A percentile compares a stretch with the other conserved stretches of the same genome.
These are phyloP conservation scores for Sinelater perroti DNA, from an alignment of 2,888 invertebrate genomes.

Conservation along the genomic window DNA sequence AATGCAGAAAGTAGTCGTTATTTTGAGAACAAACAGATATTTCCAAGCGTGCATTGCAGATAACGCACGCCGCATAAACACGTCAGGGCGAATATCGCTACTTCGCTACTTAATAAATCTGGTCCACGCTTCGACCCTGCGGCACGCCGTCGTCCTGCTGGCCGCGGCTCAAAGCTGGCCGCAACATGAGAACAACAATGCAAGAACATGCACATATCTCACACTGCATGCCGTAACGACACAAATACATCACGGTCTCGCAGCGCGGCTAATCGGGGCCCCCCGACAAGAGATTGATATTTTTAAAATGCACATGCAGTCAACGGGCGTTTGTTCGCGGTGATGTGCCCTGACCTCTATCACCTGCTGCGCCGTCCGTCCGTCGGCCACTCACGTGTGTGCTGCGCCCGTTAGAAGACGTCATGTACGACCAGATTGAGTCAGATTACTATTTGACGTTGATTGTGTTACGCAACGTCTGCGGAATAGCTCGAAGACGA, in stretches of 20 bases:
- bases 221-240: conserved; percentile 49
- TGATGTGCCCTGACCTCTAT: conserved; percentile 45
- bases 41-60: background rate
- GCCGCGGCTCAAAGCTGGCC: conserved; percentile 42
- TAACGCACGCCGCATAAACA: conserved; percentile 7
- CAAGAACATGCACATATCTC: conserved; percentile 45
- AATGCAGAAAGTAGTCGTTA: too few species aligned
- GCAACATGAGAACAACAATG: conserved; percentile 43
- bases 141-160: conserved; percentile 27
- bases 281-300: conserved; percentile 47
- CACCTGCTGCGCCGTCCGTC: conserved; percentile 46
- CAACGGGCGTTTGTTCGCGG: conserved; percentile 44
- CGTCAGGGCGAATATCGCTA: conserved; percentile 10
- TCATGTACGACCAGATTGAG: conserved; percentile 30
- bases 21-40: too few species aligned
- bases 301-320: conserved; percentile 42
- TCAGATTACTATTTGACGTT: conserved; percentile 34
- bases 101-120: conserved; percentile 23
- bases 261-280: conserved; percentile 49
- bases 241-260: conserved; percentile 49
- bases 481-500: too few species aligned
- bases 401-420: conserved; percentile 30
- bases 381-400: conserved; percentile 36
- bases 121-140: conserved; percentile 9
- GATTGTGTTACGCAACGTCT: conserved; percentile 26